Conservation (phyloP, 2,113 vertebrate genomes). For the Oryzias woworae region DNA sequence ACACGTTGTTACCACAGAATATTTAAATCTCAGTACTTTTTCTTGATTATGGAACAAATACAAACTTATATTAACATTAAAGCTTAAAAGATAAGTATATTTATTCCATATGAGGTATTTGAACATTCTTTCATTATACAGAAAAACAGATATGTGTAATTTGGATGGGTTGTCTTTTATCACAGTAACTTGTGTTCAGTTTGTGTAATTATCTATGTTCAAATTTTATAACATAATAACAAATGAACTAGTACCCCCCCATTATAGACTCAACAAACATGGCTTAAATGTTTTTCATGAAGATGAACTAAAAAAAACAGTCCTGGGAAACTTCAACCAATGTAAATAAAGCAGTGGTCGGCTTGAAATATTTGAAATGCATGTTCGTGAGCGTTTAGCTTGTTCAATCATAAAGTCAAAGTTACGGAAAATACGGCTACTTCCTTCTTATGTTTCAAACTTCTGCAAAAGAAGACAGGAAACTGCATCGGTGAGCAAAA, state of each 20-base stretch:
- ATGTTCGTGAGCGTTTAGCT: not conserved
- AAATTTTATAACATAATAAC: not conserved
- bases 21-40: too few relatives aligned
- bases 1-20: not conserved
- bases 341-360: not conserved
- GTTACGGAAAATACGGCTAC: not conserved
- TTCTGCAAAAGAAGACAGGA: not conserved
- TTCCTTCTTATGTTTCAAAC: not conserved
- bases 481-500: not conserved
- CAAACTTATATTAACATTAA: not conserved
- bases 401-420: not conserved
- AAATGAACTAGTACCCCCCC: not conserved
- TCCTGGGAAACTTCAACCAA: constrained; percentile 1
- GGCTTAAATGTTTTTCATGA: not conserved
- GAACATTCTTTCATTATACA: too few relatives aligned
- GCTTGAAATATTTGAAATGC: not conserved
- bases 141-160: too few relatives aligned
- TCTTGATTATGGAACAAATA: not conserved
- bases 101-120: constrained; percentile 22
- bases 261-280: constrained; percentile 2
- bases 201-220: too few relatives aligned
- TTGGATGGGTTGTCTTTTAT: too few relatives aligned
- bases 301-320: not conserved
- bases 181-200: too few relatives aligned
- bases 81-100: not conserved